Evolutionary conservation across 35 echinoderm and acorn worm species (phyloP), one percentile per base, ranked within the genome.

Genomic region (Anneissia japonica): DNA sequence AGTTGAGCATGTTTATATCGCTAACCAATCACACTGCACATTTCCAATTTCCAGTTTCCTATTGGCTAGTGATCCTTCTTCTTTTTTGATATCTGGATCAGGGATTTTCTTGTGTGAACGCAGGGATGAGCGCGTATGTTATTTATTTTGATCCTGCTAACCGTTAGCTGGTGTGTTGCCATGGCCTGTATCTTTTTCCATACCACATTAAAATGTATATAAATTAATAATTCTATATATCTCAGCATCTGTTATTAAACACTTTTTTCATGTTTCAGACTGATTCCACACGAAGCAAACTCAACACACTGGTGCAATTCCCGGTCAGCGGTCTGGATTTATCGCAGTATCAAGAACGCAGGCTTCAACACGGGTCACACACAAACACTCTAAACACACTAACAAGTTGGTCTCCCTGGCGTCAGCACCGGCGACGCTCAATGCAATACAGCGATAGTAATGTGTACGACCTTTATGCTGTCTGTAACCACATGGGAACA

Each of bases 381-480:
- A 35, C 76, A 26, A 81, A 39, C 31, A 81, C 79, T 6, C 26
- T 94, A 26, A 87, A 91, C 36, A 88, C 93, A 17, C 81, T 99
- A 17, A 94, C 96, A 32, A 90, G 84, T 13, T 99, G 96, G 96
- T 99, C 96, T 17, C 96, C 90, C 36, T 94, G 96, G 92, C 80
- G 87, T 73, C 87, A 84, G 38, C 56, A 84, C 77, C 79, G 84
- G 30, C 80, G 88, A 1, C 81, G 81, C 43, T 46, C 88, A 17
- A 86, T 76, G 10, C 55, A 32, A 29, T 29, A 89, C 11, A 87
- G 83, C 31, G 51, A 87, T 12, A 85, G 76, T 13, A 41, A 73
- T 19, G 89, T 93, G 34, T 90, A 86, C 35, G 92, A 99, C 74
- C 83, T 94, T 3, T 93, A 99, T 81, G 96, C 92, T 16, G 96